Percentiles rank a stretch among this genome's conserved stretches.
phyloP scores from a whole-genome alignment of 2,888 invertebrate species.

The Fabriciana adippe region DNA sequence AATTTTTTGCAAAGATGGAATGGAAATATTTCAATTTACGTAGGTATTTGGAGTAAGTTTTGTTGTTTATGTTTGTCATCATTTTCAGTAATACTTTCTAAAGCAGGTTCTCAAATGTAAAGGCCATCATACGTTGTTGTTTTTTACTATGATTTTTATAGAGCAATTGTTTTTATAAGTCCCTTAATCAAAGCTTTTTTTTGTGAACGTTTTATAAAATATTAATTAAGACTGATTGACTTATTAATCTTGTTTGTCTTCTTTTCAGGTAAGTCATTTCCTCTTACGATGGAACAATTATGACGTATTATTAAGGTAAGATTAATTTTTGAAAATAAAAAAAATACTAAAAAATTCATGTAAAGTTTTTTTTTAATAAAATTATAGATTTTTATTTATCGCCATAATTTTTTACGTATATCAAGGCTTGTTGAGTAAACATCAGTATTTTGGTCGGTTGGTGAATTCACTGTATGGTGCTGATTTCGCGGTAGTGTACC shows the following conservation, averaged over 20 bases:
- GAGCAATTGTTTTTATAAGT: too few species aligned
- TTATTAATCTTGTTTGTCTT: conserved; percentile 14
- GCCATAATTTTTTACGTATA: neutral
- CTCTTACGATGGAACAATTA: neutral
- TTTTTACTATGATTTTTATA: too few species aligned
- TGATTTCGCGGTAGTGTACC: conserved; percentile 43
- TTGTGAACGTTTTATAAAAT: neutral
- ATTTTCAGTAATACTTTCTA: too few species aligned
- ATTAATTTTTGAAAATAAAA: neutral
- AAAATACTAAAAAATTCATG: neutral
- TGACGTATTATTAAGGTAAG: conserved; percentile 5
- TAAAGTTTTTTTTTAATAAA: too few species aligned
- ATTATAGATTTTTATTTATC: neutral
- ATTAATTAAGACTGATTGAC: neutral
- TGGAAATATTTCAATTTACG: too few species aligned
- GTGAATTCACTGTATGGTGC: conserved; percentile 36
- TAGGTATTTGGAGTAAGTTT: too few species aligned
- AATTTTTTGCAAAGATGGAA: neutral
- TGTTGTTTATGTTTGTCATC: too few species aligned
- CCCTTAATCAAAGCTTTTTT: too few species aligned
- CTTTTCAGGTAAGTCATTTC: conserved; percentile 33
- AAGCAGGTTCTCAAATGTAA: neutral
- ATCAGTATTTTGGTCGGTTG: conserved; percentile 21
- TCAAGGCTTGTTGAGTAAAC: conserved; percentile 30
- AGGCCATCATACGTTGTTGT: too few species aligned